These are phyloP conservation scores for Drosophila niveifrons DNA, from an alignment of 2,888 invertebrate species.

Conservation along the genomic window DNA sequence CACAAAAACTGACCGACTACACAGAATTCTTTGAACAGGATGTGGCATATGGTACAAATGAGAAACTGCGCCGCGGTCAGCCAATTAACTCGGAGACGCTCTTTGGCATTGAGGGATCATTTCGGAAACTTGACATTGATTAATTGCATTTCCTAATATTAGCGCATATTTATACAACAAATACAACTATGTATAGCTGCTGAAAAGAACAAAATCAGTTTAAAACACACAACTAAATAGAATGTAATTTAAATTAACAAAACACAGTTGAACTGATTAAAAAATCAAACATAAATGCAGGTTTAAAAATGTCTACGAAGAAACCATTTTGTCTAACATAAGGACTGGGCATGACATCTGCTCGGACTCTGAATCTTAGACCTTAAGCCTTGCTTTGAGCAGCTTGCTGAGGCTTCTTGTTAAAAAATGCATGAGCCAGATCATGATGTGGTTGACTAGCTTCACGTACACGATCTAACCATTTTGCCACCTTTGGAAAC, in stretches of 20 bases:
- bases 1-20: constrained; percentile 80
- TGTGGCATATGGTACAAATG: constrained; percentile 81
- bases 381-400: constrained; percentile 42
- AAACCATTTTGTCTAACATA: not conserved
- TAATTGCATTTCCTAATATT: constrained; percentile 54
- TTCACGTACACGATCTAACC: constrained; percentile 88
- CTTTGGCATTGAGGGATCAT: constrained; percentile 84
- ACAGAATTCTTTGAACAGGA: constrained; percentile 83
- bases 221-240: constrained; percentile 35
- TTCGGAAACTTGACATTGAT: constrained; percentile 84
- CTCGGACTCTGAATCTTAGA: not conserved
- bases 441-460: constrained; percentile 88
- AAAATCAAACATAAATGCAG: constrained; percentile 31
- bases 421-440: constrained; percentile 87
- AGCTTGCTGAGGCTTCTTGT: constrained; percentile 84
- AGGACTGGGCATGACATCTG: not conserved
- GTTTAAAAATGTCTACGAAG: not conserved
- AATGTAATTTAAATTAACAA: constrained; percentile 5
- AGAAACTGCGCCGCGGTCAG: constrained; percentile 81
- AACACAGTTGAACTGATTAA: constrained; percentile 1
- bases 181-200: constrained; percentile 22
- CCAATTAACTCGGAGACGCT: constrained; percentile 80
- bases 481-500: constrained; percentile 87
- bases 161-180: constrained; percentile 36
- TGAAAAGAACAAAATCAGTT: constrained; percentile 27